Conservation (phyloP, 2,113 vertebrate species). For the Pollimyrus isidori region DNA sequence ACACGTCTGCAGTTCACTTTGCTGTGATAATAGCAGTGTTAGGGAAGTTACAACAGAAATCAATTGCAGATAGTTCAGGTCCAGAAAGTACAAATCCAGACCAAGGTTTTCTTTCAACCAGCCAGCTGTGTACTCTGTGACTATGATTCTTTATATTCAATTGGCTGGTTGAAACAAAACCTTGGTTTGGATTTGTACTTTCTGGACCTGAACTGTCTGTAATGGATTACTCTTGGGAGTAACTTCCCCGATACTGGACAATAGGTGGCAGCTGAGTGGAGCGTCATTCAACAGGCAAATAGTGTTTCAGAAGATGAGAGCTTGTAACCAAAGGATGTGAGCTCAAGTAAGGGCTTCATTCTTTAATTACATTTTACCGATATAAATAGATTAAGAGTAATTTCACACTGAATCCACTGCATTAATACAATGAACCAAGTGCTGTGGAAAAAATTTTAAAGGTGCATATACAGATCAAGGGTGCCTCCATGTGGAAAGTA, state of each 20-base stretch:
- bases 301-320: neutral
- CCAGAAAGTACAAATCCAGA: too few species aligned
- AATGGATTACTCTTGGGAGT: too few species aligned
- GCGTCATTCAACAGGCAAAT: neutral
- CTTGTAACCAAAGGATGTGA: neutral
- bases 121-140: too few species aligned
- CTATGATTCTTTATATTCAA: too few species aligned
- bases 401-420: neutral
- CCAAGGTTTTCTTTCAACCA: too few species aligned
- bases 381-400: neutral
- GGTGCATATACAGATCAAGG: neutral
- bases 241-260: too few species aligned
- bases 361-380: neutral
- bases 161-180: too few species aligned
- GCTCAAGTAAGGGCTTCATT: neutral
- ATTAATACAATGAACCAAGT: neutral
- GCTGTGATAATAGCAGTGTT: conserved; percentile 3
- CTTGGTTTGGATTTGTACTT: too few species aligned
- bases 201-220: too few species aligned
- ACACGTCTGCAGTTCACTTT: conserved; percentile 15
- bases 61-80: too few species aligned
- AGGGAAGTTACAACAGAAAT: too few species aligned
- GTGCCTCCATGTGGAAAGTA: neutral
- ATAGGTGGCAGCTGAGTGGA: neutral
- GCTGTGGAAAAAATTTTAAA: neutral